Evolutionary conservation across 2,888 invertebrate genomes (phyloP), one percentile per base, ranked within the genome.

Genomic region (Molanna angustata): DNA sequence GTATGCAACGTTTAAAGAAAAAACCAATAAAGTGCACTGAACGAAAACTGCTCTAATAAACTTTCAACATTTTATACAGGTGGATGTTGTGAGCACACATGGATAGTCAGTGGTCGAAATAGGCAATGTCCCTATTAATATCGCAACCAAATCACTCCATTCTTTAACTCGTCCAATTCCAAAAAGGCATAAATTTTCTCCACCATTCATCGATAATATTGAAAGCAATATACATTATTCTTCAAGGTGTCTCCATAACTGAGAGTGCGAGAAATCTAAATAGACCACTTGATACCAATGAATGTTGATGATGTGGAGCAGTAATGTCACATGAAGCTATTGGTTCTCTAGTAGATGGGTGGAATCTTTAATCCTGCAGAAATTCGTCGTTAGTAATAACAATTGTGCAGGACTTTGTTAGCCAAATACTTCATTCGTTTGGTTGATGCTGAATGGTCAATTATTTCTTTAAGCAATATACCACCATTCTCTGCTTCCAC

Each of bases 401-500:
- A 89, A 69, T 87, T 86, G 58, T 78, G 71, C 52, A 88, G 79
- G 1, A 90, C 89, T 57, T 80, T 70, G 41, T 70, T 68, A 0
- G 90, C 89, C 47, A 90, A 78, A 41, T 80, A 74, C 68, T 86
- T 88, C 58, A 89, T 87, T 56, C 78, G 70, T 4, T 70, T 67
- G 64, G 87, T 85, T 0, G 88, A 84, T n/a, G n/a, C n/a, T 16
- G 81, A 78, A 66, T 86, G 81, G 7, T 69, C 66, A 13, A 88
- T 71, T 45, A 91, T 69, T 58, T 83, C 80, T 53, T 82, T 74
- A 35, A 97, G 75, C 56, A 94, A 76, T 33, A 76, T 74, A 45
- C 94, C 68, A 0, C 97, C 97, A 27, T 89, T 88, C 73, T 97
- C 97, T 39, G 84, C 80, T 64, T 88, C 86, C 39, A 98, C 85